phyloP scores from a whole-genome alignment of 1,140 invertebrate species.

The Drosophila virilis region DNA sequence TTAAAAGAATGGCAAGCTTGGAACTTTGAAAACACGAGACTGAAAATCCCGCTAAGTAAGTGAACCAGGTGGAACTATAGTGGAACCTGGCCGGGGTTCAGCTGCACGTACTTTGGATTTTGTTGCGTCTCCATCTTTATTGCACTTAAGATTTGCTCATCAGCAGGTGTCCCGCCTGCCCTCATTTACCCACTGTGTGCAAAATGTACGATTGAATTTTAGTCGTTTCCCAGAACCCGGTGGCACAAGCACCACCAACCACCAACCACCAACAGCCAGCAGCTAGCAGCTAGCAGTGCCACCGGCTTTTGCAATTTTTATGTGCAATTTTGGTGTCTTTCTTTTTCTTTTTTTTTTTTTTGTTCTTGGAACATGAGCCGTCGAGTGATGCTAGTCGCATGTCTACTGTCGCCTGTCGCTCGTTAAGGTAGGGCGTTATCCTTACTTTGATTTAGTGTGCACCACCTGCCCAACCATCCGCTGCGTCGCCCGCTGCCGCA shows the following conservation, averaged over 20 bases:
- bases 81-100: slow-evolving; percentile 42
- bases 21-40: slow-evolving; percentile 67
- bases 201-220: slow-evolving; percentile 76
- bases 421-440: slow-evolving; percentile 64
- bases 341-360: slow-evolving; percentile 24
- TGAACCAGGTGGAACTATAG: slow-evolving; percentile 37
- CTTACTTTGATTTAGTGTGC: slow-evolving; percentile 72
- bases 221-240: slow-evolving; percentile 29
- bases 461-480: slow-evolving; percentile 62
- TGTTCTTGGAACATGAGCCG: slow-evolving; percentile 33
- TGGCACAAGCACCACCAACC: slow-evolving; percentile 6
- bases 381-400: slow-evolving; percentile 42
- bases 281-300: background rate
- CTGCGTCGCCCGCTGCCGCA: slow-evolving; percentile 50
- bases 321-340: slow-evolving; percentile 66
- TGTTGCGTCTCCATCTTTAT: slow-evolving; percentile 73
- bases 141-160: slow-evolving; percentile 83
- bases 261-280: slow-evolving; percentile 9
- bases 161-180: slow-evolving; percentile 68
- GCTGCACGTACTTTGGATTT: slow-evolving; percentile 81
- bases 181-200: slow-evolving; percentile 2
- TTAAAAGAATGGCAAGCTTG: slow-evolving; percentile 78
- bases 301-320: slow-evolving; percentile 75
- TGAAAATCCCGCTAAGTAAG: slow-evolving; percentile 83
- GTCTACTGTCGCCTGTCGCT: slow-evolving; percentile 69